Evolutionary conservation across 2,888 invertebrate species (phyloP).

Genomic region (Phaonia tiefii): DNA sequence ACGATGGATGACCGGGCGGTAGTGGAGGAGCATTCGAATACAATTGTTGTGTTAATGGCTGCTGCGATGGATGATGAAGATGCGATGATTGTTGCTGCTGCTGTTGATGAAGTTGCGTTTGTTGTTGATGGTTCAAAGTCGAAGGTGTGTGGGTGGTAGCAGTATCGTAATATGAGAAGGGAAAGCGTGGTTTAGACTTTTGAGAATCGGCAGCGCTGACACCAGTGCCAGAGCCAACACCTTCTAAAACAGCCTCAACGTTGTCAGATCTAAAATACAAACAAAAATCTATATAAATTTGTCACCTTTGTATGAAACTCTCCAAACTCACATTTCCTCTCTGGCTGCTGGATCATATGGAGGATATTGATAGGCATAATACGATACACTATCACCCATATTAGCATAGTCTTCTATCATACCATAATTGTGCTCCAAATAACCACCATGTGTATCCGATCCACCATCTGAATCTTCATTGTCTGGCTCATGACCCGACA

Average conservation of each 20-base stretch:
- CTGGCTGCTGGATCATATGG: slow-evolving; percentile 82
- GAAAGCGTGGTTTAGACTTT: slow-evolving; percentile 73
- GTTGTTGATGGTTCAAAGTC: slow-evolving; percentile 58
- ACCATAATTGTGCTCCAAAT: slow-evolving; percentile 84
- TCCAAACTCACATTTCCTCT: slow-evolving; percentile 78
- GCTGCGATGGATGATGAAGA: slow-evolving; percentile 51
- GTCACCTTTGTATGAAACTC: not conserved
- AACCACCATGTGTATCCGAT: slow-evolving; percentile 84
- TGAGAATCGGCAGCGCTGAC: slow-evolving; percentile 68
- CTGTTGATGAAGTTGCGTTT: slow-evolving; percentile 49
- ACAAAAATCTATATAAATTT: too few relatives aligned
- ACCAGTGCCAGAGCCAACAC: slow-evolving; percentile 73
- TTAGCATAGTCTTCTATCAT: slow-evolving; percentile 79
- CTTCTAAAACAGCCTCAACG: slow-evolving; percentile 80
- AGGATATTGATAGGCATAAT: slow-evolving; percentile 84
- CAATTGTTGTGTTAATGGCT: slow-evolving; percentile 69
- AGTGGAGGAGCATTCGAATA: slow-evolving; percentile 75
- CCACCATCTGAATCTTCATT: slow-evolving; percentile 88
- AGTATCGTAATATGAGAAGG: slow-evolving; percentile 75
- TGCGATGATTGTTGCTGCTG: slow-evolving; percentile 60
- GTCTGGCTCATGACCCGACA: slow-evolving; percentile 88
- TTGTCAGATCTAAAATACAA: slow-evolving; percentile 80
- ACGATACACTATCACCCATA: slow-evolving; percentile 83
- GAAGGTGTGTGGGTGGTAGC: slow-evolving; percentile 67
- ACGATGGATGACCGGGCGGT: slow-evolving; percentile 65